These are phyloP conservation scores for Spialia ferax DNA, from an alignment of 2,888 invertebrate genomes.

Conservation along the genomic window DNA sequence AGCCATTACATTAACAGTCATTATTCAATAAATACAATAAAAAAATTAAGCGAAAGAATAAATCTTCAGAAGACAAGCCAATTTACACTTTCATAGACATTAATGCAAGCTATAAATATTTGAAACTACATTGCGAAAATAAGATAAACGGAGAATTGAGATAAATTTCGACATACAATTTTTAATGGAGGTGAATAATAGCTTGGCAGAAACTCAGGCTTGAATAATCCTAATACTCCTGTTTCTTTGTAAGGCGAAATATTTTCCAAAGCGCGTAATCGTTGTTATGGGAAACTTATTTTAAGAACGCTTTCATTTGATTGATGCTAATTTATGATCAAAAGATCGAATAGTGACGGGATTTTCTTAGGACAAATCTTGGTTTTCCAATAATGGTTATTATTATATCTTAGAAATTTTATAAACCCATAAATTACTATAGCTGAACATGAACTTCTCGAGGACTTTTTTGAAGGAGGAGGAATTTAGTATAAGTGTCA, in stretches of 20 bases:
- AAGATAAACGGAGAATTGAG: conserved; percentile 44
- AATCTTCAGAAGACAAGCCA: conserved; percentile 34
- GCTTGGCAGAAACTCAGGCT: not conserved
- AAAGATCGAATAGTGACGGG: too few species aligned
- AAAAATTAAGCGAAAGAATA: conserved; percentile 19
- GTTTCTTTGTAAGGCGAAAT: not conserved
- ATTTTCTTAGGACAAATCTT: too few species aligned
- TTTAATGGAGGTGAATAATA: not conserved
- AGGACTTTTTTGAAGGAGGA: too few species aligned
- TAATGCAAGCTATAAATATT: conserved; percentile 44
- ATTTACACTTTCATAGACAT: conserved; percentile 46
- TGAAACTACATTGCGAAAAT: conserved; percentile 43
- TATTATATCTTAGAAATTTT: too few species aligned
- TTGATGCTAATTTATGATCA: too few species aligned
- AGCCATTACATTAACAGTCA: not conserved
- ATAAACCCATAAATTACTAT: too few species aligned
- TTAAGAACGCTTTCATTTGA: too few species aligned
- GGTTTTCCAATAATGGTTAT: too few species aligned
- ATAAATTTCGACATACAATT: conserved; percentile 45
- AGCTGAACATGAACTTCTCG: too few species aligned
- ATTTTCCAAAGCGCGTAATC: too few species aligned
- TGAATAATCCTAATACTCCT: not conserved
- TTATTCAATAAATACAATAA: conserved; percentile 25
- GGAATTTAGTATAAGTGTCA: too few species aligned
- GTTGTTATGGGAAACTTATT: too few species aligned